phyloP scores from a whole-genome alignment of 2,888 invertebrate species.

The Sarcophaga caerulescens region DNA sequence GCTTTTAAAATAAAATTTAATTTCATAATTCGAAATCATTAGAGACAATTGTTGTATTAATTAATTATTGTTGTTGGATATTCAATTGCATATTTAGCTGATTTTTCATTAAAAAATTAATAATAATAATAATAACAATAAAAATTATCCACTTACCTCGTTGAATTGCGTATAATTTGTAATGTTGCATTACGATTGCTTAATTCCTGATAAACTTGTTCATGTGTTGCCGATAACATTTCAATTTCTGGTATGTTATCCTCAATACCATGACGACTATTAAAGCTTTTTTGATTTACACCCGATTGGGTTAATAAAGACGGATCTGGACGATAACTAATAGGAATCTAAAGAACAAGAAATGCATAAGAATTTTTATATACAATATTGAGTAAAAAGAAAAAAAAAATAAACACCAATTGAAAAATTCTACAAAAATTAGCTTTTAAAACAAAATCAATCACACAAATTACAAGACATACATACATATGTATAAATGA shows the following conservation, averaged over 20 bases:
- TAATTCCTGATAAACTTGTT: slow-evolving; percentile 79
- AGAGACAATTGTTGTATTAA: too few species aligned
- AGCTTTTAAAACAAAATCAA: slow-evolving; percentile 22
- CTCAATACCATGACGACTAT: slow-evolving; percentile 71
- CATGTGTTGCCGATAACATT: slow-evolving; percentile 78
- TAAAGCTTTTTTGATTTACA: slow-evolving; percentile 71
- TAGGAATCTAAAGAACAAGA: slow-evolving; percentile 70
- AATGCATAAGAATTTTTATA: neutral
- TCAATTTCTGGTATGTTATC: slow-evolving; percentile 80
- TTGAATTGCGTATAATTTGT: slow-evolving; percentile 79
- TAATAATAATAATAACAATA: neutral
- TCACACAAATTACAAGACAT: neutral
- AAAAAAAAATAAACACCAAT: slow-evolving; percentile 25
- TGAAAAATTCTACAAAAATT: slow-evolving; percentile 41
- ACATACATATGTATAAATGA: slow-evolving; percentile 31
- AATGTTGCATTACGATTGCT: slow-evolving; percentile 80
- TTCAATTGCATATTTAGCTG: too few species aligned
- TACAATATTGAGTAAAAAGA: neutral
- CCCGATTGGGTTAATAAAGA: slow-evolving; percentile 70
- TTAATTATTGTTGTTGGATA: too few species aligned
- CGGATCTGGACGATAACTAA: slow-evolving; percentile 77
- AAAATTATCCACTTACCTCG: slow-evolving; percentile 73
- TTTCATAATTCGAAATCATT: too few species aligned
- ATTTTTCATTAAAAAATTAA: too few species aligned
- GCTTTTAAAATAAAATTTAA: too few species aligned